phyloP scores from a whole-genome alignment of 2,113 vertebrate genomes.

The Fregetta grallaria region DNA sequence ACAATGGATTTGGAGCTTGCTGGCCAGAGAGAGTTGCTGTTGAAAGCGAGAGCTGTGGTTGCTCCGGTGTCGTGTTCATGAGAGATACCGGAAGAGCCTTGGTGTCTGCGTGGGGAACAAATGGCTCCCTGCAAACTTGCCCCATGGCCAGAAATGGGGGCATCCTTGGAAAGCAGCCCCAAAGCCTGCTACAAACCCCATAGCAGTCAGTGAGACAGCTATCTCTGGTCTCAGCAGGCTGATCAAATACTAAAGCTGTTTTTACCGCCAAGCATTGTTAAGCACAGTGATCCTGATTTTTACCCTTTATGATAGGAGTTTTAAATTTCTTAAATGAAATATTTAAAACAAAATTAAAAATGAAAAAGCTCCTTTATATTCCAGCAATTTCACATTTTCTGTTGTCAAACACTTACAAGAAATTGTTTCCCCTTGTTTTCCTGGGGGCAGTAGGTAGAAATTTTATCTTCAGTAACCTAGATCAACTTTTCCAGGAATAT shows the following conservation, averaged over 20 bases:
- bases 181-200: not conserved
- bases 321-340: not conserved
- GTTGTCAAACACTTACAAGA: not conserved
- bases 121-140: not conserved
- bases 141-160: not conserved
- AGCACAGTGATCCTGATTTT: not conserved
- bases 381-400: not conserved
- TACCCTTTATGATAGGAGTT: not conserved
- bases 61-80: not conserved
- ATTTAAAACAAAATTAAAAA: not conserved
- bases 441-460: not conserved
- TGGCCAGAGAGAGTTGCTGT: not conserved
- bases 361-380: not conserved
- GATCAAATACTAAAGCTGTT: not conserved
- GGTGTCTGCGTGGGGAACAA: not conserved
- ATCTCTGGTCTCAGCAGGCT: not conserved
- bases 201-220: not conserved
- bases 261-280: not conserved
- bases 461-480: not conserved
- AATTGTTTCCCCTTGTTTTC: not conserved
- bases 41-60: not conserved
- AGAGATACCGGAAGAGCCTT: not conserved
- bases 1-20: not conserved
- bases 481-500: not conserved
- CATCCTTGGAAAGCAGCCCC: not conserved